Evolutionary conservation across 1,140 invertebrate species (phyloP).

Genomic region (Drosophila truncata): DNA sequence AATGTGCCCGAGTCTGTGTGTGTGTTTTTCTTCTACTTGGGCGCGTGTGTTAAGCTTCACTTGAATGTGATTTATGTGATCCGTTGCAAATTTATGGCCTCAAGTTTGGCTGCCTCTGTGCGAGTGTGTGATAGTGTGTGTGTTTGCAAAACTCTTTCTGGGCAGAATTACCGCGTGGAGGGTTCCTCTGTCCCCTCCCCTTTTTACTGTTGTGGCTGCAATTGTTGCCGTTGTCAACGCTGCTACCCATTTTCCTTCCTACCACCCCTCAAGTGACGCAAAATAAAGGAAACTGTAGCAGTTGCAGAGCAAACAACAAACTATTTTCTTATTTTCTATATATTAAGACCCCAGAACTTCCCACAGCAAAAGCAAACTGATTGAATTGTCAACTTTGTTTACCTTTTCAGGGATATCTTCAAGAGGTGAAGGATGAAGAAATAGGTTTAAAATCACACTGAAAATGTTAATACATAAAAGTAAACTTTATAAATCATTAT

Average conservation of each 20-base stretch:
- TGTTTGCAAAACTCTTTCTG: conserved; percentile 57
- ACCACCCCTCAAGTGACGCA: conserved; percentile 60
- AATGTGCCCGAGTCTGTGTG: conserved; percentile 4
- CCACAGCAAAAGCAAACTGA: conserved; percentile 42
- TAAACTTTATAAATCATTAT: background rate
- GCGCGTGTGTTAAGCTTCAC: conserved; percentile 83
- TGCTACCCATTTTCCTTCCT: conserved; percentile 19
- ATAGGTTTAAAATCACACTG: background rate
- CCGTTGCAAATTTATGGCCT: conserved; percentile 80
- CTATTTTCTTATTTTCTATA: conserved; percentile 40
- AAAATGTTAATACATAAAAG: background rate
- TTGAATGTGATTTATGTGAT: conserved; percentile 84
- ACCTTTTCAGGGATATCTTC: conserved; percentile 4
- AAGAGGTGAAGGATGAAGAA: background rate
- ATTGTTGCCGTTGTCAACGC: conserved; percentile 52
- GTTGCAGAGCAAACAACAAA: conserved; percentile 26
- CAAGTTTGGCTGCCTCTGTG: conserved; percentile 70
- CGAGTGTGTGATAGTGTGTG: background rate
- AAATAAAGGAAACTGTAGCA: conserved; percentile 21
- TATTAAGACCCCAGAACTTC: conserved; percentile 23
- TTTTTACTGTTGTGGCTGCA: conserved; percentile 51
- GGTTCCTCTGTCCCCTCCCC: conserved; percentile 30
- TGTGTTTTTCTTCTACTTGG: conserved; percentile 71
- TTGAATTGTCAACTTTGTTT: conserved; percentile 70
- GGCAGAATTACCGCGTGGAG: conserved; percentile 71